These are phyloP conservation scores for Lycodopsis pacificus DNA, from an alignment of 2,797 vertebrate species.

Conservation along the genomic window DNA sequence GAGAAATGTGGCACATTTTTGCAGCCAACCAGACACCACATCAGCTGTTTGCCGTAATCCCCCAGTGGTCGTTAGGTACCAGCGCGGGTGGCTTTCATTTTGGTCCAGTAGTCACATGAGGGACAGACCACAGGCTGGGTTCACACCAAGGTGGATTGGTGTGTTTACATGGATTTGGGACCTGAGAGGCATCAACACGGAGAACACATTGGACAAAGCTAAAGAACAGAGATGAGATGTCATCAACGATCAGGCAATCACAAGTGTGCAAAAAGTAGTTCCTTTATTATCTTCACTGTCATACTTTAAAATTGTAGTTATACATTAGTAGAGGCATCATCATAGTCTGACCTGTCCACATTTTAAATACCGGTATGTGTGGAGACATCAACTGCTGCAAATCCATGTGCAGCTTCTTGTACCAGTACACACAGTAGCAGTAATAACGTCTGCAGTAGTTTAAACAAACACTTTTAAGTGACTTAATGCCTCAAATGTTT, in stretches of 20 bases:
- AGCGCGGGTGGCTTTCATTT: background rate
- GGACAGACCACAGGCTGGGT: background rate
- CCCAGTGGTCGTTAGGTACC: background rate
- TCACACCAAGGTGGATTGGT: background rate
- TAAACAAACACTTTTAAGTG: conserved; percentile 56
- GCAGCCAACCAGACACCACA: conserved; percentile 23
- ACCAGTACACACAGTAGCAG: conserved; percentile 69
- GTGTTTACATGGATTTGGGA: background rate
- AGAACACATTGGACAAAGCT: background rate
- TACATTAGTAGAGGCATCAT: conserved; percentile 76
- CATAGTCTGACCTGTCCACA: conserved; percentile 63
- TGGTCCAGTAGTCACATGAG: background rate
- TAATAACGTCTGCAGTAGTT: conserved; percentile 65
- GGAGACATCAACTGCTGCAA: conserved; percentile 60
- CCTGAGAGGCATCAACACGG: background rate
- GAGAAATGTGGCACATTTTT: background rate
- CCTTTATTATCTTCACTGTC: conserved; percentile 79
- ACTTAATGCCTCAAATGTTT: conserved; percentile 70
- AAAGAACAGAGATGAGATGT: background rate
- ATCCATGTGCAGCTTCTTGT: conserved; percentile 58
- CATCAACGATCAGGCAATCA: conserved; percentile 50
- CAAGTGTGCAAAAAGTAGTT: conserved; percentile 81
- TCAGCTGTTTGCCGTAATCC: conserved; percentile 27
- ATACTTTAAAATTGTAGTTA: conserved; percentile 77
- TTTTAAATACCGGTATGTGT: conserved; percentile 61